A percentile compares a stretch with the other conserved stretches of the same genome.
phyloP scores from a whole-genome alignment of 1,140 invertebrate genomes.

The Drosophila nigromelanica region DNA sequence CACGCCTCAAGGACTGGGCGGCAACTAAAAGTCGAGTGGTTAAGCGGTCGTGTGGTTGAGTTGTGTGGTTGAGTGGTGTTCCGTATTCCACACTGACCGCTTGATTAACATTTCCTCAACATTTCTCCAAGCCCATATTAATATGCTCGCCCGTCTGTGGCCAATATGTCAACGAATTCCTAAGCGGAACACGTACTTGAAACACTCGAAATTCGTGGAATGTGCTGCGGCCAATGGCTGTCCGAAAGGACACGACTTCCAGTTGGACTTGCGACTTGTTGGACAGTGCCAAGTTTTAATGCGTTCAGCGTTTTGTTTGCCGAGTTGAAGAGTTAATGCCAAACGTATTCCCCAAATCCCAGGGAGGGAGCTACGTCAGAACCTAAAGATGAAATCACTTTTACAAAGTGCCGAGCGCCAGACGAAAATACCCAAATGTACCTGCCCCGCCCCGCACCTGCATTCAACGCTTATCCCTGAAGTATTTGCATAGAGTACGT shows the following conservation, averaged over 20 bases:
- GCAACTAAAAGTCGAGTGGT: slow-evolving; percentile 16
- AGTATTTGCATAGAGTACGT: slow-evolving; percentile 37
- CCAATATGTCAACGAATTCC: slow-evolving; percentile 80
- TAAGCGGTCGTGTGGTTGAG: background rate
- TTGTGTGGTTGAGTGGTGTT: slow-evolving; percentile 55
- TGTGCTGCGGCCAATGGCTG: slow-evolving; percentile 47
- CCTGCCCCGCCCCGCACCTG: slow-evolving; percentile 20
- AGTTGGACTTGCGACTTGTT: background rate
- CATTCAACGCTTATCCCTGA: slow-evolving; percentile 51
- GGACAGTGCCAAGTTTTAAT: slow-evolving; percentile 59
- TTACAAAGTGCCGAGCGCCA: slow-evolving; percentile 62
- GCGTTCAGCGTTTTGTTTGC: slow-evolving; percentile 43
- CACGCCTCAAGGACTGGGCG: slow-evolving; percentile 24
- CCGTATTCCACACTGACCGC: slow-evolving; percentile 77
- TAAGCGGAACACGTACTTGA: slow-evolving; percentile 76
- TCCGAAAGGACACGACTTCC: slow-evolving; percentile 28
- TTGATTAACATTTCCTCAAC: slow-evolving; percentile 80
- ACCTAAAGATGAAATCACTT: slow-evolving; percentile 65
- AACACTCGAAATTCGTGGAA: slow-evolving; percentile 74
- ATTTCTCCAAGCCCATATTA: slow-evolving; percentile 56
- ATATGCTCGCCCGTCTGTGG: slow-evolving; percentile 72
- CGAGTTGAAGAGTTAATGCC: slow-evolving; percentile 65
- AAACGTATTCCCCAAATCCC: slow-evolving; percentile 65
- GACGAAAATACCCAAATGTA: slow-evolving; percentile 1
- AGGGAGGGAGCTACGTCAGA: slow-evolving; percentile 17